Evolutionary conservation across 1,140 invertebrate species (phyloP).

Genomic region (Schlechtendalia chinensis): DNA sequence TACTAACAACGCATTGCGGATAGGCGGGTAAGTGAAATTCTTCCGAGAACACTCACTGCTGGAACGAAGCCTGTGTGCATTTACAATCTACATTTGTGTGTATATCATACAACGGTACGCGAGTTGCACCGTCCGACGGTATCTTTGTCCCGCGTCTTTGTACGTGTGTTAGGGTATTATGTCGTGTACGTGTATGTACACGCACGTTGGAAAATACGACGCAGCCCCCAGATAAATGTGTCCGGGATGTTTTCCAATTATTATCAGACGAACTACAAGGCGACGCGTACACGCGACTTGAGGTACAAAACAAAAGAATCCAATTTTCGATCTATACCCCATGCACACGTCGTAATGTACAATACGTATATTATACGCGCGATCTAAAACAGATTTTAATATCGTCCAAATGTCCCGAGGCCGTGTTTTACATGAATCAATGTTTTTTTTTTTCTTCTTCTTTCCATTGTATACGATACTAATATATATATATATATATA

Average conservation of each 20-base stretch:
- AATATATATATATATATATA: constrained; percentile 21
- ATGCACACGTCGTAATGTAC: no score
- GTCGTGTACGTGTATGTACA: no score
- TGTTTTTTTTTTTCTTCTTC: not conserved
- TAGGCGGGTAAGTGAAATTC: no score
- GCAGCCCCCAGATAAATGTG: not conserved
- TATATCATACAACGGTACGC: no score
- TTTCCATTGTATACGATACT: constrained; percentile 12
- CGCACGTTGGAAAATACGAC: no score
- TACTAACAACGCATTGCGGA: no score
- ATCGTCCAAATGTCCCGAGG: constrained; percentile 11
- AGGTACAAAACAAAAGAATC: constrained; percentile 21
- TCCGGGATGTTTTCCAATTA: constrained; percentile 17
- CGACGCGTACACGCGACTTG: not conserved
- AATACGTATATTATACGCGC: not conserved
- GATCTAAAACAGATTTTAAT: constrained; percentile 32
- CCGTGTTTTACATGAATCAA: not conserved
- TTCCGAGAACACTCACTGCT: no score
- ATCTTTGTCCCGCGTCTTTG: not conserved
- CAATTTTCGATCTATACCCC: not conserved
- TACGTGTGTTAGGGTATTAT: no score
- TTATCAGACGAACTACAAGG: not conserved
- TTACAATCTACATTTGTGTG: no score
- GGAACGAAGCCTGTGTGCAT: no score
- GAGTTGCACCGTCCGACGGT: no score